Evolutionary conservation across 2,797 vertebrate species (phyloP), one percentile per base, ranked within the genome.

Genomic region (Leptodactylus fallax): DNA sequence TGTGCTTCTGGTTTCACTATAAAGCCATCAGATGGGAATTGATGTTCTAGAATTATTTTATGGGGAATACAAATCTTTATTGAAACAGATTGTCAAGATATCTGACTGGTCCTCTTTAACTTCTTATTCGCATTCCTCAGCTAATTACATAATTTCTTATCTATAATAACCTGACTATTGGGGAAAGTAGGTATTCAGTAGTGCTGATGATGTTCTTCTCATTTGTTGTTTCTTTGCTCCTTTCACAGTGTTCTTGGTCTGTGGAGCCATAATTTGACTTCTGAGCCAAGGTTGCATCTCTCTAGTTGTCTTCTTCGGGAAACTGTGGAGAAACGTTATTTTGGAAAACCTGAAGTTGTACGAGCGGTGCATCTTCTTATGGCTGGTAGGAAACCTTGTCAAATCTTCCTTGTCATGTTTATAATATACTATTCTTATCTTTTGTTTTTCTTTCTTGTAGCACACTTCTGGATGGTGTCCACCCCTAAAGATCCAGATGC

Each of bases 241-340:
- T 16, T 83, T 85, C 92, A 47, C 93, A 97, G 97, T 83, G 90
- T 97, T 90, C 94, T 95, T 83, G 92, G 92, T 69, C 93, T 91
- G 1, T 94, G 96, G 90, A 90, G 92, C 49, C 53, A 82, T 10
- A 91, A 92, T 80, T 92, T 94, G 21, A 55, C 92, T 79, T 91
- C 93, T 0, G 95, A 96, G 6, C 92, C 95, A 89, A 84, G 92
- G 9, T 92, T 97, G 88, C 87, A 90, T 87, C 92, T 97, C 19
- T 93, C 87, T 69, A 94, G 95, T 27, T 93, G 92, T 0, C 95
- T 96, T 58, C 93, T 97, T 87, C 94, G 87, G 89, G 93, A 21
- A 55, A 95, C 95, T 12, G 96, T 95, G 83, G 94, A 95, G 83
- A 91, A 92, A 53, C 93, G 96, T 17, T 94, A 96, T 36, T 92